phyloP scores from a whole-genome alignment of 1,140 invertebrate genomes.

The Hylyphantes graminicola region DNA sequence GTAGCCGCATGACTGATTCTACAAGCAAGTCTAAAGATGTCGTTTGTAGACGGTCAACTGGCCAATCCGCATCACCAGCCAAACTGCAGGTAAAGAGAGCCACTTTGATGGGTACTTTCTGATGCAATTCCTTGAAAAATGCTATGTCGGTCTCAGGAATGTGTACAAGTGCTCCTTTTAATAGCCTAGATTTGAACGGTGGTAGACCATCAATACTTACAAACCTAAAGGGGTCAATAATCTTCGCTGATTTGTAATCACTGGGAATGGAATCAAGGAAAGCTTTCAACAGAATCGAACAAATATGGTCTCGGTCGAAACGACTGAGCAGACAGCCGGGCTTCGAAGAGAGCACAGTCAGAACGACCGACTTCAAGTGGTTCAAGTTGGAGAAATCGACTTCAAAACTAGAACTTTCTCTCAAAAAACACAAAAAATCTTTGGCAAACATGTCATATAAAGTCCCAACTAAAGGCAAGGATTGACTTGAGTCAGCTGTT shows the following conservation, averaged over 20 bases:
- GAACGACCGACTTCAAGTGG: constrained; percentile 4
- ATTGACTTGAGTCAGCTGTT: neutral
- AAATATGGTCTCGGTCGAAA: constrained; percentile 15
- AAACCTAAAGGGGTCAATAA: no score
- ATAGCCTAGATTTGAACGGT: constrained; percentile 3
- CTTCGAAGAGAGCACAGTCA: constrained; percentile 29
- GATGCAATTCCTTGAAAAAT: neutral
- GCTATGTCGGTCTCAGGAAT: neutral
- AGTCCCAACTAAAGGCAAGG: constrained; percentile 2
- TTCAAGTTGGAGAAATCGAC: constrained; percentile 19
- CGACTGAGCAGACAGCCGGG: constrained; percentile 1
- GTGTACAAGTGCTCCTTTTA: constrained; percentile 19
- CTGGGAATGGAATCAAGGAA: constrained; percentile 13
- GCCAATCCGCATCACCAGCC: constrained; percentile 41
- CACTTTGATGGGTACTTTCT: neutral
- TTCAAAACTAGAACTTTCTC: neutral
- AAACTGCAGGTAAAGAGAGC: constrained; percentile 30
- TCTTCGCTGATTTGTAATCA: no score
- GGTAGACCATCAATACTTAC: no score
- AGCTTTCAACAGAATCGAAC: constrained; percentile 14
- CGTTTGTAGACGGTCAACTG: neutral
- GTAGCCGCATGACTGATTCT: neutral
- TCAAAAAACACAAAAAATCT: neutral
- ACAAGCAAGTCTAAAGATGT: neutral
- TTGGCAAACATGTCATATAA: constrained; percentile 8